phyloP scores from a whole-genome alignment of 2,888 invertebrate species.

The Copidosoma aretas region DNA sequence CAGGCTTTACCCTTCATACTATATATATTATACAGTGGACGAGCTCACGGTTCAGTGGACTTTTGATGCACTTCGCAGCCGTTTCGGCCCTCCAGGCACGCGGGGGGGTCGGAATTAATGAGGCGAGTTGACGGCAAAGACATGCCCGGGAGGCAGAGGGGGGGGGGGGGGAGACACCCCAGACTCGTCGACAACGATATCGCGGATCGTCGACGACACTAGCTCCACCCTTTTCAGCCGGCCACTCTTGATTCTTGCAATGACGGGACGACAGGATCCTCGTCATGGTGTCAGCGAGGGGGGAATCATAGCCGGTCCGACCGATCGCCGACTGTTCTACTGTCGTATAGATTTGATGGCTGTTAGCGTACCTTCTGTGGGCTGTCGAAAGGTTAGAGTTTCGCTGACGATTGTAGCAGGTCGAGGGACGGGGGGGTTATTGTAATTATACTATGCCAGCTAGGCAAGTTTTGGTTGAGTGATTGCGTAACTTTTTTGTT shows the following conservation, averaged over 20 bases:
- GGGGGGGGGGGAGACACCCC: neutral
- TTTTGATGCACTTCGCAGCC: neutral
- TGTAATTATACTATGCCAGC: no score
- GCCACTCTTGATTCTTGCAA: no score
- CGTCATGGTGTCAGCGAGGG: constrained; percentile 7
- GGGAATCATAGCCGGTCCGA: constrained; percentile 5
- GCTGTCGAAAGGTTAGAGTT: neutral
- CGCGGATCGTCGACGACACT: constrained; percentile 23
- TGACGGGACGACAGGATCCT: neutral
- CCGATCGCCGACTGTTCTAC: constrained; percentile 28
- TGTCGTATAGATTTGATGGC: no score
- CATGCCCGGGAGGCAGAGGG: neutral
- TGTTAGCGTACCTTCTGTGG: no score
- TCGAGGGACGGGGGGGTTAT: no score
- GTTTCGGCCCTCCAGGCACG: neutral
- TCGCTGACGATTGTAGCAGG: no score
- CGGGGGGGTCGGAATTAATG: constrained; percentile 30
- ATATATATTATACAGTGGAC: neutral
- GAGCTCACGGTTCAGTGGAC: constrained; percentile 3
- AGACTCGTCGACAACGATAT: constrained; percentile 26
- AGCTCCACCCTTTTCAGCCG: constrained; percentile 1
- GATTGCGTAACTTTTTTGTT: no score
- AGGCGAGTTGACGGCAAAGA: constrained; percentile 22
- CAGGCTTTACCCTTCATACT: no score
- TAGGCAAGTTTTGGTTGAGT: no score